Evolutionary conservation across 2,888 invertebrate species (phyloP), one percentile per base, ranked within the genome.

Genomic region (Dasysyrphus albostriatus): DNA sequence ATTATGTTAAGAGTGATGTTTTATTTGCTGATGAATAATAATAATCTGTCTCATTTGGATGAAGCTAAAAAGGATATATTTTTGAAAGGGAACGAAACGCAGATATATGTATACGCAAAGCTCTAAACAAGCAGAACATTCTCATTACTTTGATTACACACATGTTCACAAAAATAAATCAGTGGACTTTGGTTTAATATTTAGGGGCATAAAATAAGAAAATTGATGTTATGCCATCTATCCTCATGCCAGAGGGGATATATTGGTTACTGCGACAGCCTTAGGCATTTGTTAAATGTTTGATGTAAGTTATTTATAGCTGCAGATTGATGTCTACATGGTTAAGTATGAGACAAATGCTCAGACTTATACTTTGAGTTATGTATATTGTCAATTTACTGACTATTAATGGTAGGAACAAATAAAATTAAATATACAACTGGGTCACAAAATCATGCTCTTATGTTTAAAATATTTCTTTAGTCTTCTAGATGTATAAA

Each of bases 161-260:
- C 19, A 59, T 29, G 34, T 7, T 44, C n/a, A 8, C 19, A 61
- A n/a, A 39, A 47, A 47, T 32, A 65, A 12, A 65, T 59, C 37
- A 12, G 39, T 14, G 39, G 59, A 12, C 19, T 39, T 10, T n/a
- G 44, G 44, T 65, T 65, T 47, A 6, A 65, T 44, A 16, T 65
- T n/a, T 3, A 16, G 6, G 6, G 24, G 12, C 14, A 44, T 44
- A 44, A 44, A n/a, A 44, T 44, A 44, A 10, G 63, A 7, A 32
- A 16, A 65, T 47, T 44, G 63, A 65, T 65, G 44, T n/a, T n/a
- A 16, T 14, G 16, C n/a, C 63, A 65, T 65, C 32, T 47, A 47
- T 65, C 63, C 63, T 47, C 47, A 7, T 32, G 44, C 63, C 47
- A 65, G 3, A n/a, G 32, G 29, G n/a, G 6, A 3, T 29, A 12